phyloP scores from a whole-genome alignment of 2,888 invertebrate species.

The Spatulosminthurus flaviceps region DNA sequence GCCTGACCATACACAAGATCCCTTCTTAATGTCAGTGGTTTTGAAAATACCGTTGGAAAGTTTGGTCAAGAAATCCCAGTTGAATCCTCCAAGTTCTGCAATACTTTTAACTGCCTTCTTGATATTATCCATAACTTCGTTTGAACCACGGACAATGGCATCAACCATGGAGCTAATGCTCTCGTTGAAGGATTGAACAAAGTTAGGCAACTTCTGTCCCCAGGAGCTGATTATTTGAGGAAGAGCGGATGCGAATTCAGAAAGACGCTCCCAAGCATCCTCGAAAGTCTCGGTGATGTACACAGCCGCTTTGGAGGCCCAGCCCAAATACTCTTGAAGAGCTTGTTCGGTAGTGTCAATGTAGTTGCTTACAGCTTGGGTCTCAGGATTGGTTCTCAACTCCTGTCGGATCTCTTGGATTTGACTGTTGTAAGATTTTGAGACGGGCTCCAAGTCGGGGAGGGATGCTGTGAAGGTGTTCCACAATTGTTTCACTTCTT shows the following conservation, averaged over 20 bases:
- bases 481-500: conserved; percentile 69
- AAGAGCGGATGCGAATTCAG: neutral
- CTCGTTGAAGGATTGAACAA: conserved; percentile 42
- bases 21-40: neutral
- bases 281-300: neutral
- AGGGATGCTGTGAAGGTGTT: conserved; percentile 70
- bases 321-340: conserved; percentile 19
- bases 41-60: conserved; percentile 1
- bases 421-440: conserved; percentile 74
- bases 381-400: conserved; percentile 74
- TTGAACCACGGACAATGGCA: conserved; percentile 67
- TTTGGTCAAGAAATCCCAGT: conserved; percentile 37
- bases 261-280: neutral
- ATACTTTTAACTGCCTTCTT: conserved; percentile 47
- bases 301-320: neutral
- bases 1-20: too few species aligned
- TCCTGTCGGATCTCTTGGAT: conserved; percentile 76
- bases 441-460: conserved; percentile 72
- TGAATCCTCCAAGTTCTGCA: neutral
- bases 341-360: conserved; percentile 1
- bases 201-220: conserved; percentile 48
- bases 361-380: conserved; percentile 68
- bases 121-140: conserved; percentile 60
- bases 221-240: neutral
- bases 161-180: conserved; percentile 66